Evolutionary conservation across 2,113 vertebrate genomes (phyloP).

Genomic region (Glaucidium brasilianum): DNA sequence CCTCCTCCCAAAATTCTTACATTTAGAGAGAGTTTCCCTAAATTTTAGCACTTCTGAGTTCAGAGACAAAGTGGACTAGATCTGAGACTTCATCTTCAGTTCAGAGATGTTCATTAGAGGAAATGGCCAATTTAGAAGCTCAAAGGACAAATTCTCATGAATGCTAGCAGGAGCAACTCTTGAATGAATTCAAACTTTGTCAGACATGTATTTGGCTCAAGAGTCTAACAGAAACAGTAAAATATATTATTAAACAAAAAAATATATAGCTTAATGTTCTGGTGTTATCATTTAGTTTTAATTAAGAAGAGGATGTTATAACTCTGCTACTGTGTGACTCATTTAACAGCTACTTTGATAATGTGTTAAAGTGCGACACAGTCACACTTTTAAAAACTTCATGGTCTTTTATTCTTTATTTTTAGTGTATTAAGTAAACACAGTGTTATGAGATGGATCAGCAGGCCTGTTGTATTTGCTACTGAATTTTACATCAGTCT

Average conservation of each 20-base stretch:
- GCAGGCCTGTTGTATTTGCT: background rate
- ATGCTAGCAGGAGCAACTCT: background rate
- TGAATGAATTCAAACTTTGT: background rate
- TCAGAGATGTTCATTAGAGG: background rate
- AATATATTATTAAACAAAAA: background rate
- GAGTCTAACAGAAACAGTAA: background rate
- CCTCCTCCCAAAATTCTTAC: background rate
- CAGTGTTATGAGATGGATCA: background rate
- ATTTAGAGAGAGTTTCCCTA: background rate
- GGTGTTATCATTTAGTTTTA: background rate
- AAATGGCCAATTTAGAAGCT: background rate
- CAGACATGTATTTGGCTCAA: background rate
- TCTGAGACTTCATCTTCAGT: background rate
- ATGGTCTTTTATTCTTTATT: background rate
- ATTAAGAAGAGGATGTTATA: background rate
- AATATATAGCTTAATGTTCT: background rate
- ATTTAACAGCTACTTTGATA: background rate
- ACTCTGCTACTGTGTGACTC: background rate
- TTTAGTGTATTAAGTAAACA: background rate
- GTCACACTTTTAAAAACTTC: background rate
- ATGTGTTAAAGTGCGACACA: too few species aligned
- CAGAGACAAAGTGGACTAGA: background rate
- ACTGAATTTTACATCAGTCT: background rate
- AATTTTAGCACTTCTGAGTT: background rate
- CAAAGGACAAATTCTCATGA: background rate